Percentiles rank a stretch among this genome's conserved stretches.
These are phyloP conservation scores for Buteo buteo DNA, from an alignment of 2,113 vertebrate genomes.

Conservation along the genomic window DNA sequence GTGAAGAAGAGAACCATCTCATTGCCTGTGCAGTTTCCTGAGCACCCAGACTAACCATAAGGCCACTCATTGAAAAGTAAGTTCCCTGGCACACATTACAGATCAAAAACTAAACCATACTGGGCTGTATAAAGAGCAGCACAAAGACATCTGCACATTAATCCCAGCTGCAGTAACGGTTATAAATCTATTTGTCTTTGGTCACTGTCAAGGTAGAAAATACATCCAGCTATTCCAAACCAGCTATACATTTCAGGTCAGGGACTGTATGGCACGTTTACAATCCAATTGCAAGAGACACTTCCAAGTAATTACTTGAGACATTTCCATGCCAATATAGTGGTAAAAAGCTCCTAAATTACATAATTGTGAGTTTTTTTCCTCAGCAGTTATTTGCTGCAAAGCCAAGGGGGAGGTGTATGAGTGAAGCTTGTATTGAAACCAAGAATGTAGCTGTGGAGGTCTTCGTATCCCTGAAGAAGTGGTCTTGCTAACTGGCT, in stretches of 20 bases:
- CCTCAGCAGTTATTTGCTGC: background rate
- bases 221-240: background rate
- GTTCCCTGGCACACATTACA: background rate
- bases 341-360: background rate
- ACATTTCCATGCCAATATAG: background rate
- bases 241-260: background rate
- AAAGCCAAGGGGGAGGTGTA: background rate
- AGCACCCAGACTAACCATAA: background rate
- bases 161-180: background rate
- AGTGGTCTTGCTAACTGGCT: background rate
- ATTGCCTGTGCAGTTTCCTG: background rate
- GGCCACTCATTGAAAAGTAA: background rate
- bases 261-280: background rate
- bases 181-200: background rate
- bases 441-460: background rate
- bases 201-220: background rate
- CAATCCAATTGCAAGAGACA: background rate
- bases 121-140: background rate
- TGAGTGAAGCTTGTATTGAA: background rate
- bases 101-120: background rate
- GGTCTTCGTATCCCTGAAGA: background rate
- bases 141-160: background rate
- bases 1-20: background rate
- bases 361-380: background rate
- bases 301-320: background rate